Evolutionary conservation across 2,888 invertebrate genomes (phyloP).

Genomic region (Brenthis hecate): DNA sequence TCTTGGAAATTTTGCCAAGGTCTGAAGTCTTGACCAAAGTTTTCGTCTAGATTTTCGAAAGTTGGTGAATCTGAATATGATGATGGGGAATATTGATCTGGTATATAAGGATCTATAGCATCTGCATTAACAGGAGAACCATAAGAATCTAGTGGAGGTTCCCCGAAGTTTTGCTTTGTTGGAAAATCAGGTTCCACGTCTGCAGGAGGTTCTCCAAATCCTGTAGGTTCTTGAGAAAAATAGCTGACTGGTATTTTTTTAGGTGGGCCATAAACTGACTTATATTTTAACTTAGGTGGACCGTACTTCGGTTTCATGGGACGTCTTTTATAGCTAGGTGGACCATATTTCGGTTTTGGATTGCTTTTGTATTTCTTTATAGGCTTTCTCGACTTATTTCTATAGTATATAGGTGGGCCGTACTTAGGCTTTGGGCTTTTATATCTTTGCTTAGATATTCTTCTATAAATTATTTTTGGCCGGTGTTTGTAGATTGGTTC

Average conservation of each 20-base stretch:
- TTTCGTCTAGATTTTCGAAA: slow-evolving; percentile 31
- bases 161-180: slow-evolving; percentile 49
- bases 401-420: slow-evolving; percentile 51
- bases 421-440: slow-evolving; percentile 50
- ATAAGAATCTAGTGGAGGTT: slow-evolving; percentile 63
- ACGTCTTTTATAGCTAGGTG: slow-evolving; percentile 48
- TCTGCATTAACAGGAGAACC: slow-evolving; percentile 48
- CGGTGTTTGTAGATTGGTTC: slow-evolving; percentile 51
- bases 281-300: slow-evolving; percentile 45
- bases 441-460: slow-evolving; percentile 51
- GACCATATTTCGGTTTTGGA: slow-evolving; percentile 49
- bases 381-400: slow-evolving; percentile 52
- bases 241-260: slow-evolving; percentile 45
- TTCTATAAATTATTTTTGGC: slow-evolving; percentile 60
- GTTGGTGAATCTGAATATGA: slow-evolving; percentile 43
- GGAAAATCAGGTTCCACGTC: slow-evolving; percentile 45
- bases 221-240: slow-evolving; percentile 43
- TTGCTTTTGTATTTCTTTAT: slow-evolving; percentile 56
- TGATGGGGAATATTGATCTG: slow-evolving; percentile 43
- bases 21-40: slow-evolving; percentile 44
- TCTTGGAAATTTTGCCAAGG: slow-evolving; percentile 49
- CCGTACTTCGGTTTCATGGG: slow-evolving; percentile 50
- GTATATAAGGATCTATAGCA: slow-evolving; percentile 25
- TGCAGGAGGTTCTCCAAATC: slow-evolving; percentile 69
- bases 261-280: slow-evolving; percentile 49